A percentile compares a stretch with the other conserved stretches of the same genome.
phyloP scores from a whole-genome alignment of 1,140 invertebrate species.

The Venustaconcha ellipsiformis region DNA sequence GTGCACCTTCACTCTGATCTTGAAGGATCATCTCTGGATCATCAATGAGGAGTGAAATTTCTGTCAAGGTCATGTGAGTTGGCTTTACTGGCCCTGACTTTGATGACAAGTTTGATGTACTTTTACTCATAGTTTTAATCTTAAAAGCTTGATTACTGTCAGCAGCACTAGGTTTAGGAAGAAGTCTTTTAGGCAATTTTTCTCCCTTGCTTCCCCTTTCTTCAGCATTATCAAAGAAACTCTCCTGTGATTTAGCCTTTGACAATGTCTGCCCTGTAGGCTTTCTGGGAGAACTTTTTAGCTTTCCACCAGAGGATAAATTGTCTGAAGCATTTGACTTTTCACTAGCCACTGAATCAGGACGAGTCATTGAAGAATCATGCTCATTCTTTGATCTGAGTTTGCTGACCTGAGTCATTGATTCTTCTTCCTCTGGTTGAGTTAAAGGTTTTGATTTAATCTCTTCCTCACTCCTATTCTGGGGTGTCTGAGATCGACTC shows the following conservation, averaged over 20 bases:
- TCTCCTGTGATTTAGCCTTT: conserved; percentile 54
- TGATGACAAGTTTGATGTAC: conserved; percentile 44
- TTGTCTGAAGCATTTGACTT: conserved; percentile 47
- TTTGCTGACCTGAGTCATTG: conserved; percentile 4
- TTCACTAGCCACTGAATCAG: conserved; percentile 53
- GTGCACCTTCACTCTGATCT: conserved; percentile 32
- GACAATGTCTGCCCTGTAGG: conserved; percentile 27
- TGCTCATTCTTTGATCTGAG: not conserved
- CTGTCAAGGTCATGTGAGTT: conserved; percentile 49
- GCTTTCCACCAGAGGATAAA: conserved; percentile 17
- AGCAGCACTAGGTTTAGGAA: conserved; percentile 47
- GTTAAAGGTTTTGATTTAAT: too few species aligned
- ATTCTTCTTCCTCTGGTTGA: not conserved
- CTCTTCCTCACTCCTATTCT: not conserved
- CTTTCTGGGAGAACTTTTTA: conserved; percentile 1
- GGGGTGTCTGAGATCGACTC: conserved; percentile 28
- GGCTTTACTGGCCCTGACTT: conserved; percentile 54
- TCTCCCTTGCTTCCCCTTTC: conserved; percentile 33
- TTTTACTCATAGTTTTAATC: conserved; percentile 52
- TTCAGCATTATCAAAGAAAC: conserved; percentile 45
- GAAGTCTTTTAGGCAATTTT: conserved; percentile 53
- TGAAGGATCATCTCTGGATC: conserved; percentile 14
- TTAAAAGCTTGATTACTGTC: conserved; percentile 45
- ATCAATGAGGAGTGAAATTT: conserved; percentile 42
- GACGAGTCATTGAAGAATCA: conserved; percentile 18